Evolutionary conservation across 1,140 invertebrate genomes (phyloP), one percentile per base, ranked within the genome.

Genomic region (Temnothorax longispinosus): DNA sequence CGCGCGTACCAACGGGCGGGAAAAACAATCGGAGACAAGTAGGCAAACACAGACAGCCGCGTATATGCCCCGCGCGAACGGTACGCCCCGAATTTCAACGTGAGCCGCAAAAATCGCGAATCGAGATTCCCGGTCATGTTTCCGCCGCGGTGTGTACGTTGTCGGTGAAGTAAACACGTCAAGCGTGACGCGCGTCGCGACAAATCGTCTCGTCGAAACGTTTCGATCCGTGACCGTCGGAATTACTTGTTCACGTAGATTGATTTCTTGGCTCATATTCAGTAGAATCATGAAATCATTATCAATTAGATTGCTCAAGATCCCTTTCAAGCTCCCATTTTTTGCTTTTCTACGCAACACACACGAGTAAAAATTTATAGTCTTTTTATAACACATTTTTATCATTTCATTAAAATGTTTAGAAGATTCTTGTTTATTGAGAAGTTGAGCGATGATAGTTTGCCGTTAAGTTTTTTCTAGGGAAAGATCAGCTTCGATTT

Each of bases 21-120:
- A 69, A 76, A 71, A 71, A 81, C 21, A 81, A 67, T 38, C 76
- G n/a, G n/a, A 35, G 65, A 56, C 62, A 54, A 80, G 62, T 54
- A 67, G 38, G 38, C 52, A 56, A 71, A 71, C 27, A 71, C 15
- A 41, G 38, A 27, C 1, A 52, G n/a, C 32, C 3, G 76, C 58
- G 58, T 21, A 47, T 35, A 47, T 35, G 41, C 60, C 11, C n/a
- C 64, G n/a, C 60, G 18, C 38, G 56, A n/a, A 38, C 11, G 35
- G 11, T 44, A 71, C 21, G 21, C 35, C 15, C 27, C 64, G 65
- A 81, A 71, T 72, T 82, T 52, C 80, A 41, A n/a, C 67, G 35
- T 10, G 32, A 41, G 44, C 44, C 76, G 54, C 77, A 38, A 38
- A 27, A 44, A 56, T 56, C 38, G 38, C 21, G 41, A 67, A 67